Evolutionary conservation across 2,113 vertebrate species (phyloP).

Genomic region (Leuciscus idus): DNA sequence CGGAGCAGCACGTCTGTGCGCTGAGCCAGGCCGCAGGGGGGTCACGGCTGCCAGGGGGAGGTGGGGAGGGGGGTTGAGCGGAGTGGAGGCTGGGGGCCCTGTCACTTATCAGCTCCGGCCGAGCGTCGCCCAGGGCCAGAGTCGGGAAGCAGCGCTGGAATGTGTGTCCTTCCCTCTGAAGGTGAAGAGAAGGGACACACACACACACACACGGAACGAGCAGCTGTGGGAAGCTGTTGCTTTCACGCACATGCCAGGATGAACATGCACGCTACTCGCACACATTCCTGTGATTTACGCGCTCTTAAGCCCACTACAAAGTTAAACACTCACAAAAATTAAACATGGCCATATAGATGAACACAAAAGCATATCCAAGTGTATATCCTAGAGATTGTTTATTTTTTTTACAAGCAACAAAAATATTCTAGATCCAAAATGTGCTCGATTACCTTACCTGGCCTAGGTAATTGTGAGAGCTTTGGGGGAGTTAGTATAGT

Average conservation of each 20-base stretch:
- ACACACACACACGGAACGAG: slow-evolving; percentile 46
- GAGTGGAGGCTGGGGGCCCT: slow-evolving; percentile 75
- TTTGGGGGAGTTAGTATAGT: neutral
- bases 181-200: slow-evolving; percentile 72
- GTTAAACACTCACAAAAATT: slow-evolving; percentile 26
- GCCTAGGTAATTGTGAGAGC: neutral
- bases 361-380: neutral
- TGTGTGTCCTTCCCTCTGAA: slow-evolving; percentile 81
- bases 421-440: neutral
- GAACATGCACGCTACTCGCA: slow-evolving; percentile 49
- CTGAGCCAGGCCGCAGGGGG: slow-evolving; percentile 67
- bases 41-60: slow-evolving; percentile 63
- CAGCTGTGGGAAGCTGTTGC: slow-evolving; percentile 61
- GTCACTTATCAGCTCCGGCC: slow-evolving; percentile 83
- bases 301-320: slow-evolving; percentile 24
- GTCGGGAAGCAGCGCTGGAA: slow-evolving; percentile 77
- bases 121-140: slow-evolving; percentile 81
- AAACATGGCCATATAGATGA: neutral
- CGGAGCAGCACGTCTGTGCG: slow-evolving; percentile 74
- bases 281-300: slow-evolving; percentile 46
- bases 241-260: slow-evolving; percentile 38
- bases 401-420: neutral
- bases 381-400: neutral
- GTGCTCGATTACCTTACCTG: slow-evolving; percentile 28
- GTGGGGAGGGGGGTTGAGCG: slow-evolving; percentile 41